Evolutionary conservation across 2,888 invertebrate genomes (phyloP).

Genomic region (Choristoneura rosaceana): DNA sequence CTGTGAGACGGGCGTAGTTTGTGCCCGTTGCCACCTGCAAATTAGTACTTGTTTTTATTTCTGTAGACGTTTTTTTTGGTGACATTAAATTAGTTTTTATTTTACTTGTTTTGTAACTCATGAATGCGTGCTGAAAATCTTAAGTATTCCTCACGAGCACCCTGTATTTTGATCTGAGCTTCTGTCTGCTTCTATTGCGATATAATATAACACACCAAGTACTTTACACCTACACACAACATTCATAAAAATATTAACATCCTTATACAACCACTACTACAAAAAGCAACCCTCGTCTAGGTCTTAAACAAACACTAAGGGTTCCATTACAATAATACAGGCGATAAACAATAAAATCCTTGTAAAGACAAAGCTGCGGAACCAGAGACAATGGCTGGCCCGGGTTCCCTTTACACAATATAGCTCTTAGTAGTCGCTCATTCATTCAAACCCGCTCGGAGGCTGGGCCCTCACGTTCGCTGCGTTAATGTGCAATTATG

Average conservation of each 20-base stretch:
- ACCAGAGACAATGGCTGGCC: constrained; percentile 55
- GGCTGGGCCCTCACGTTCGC: not conserved
- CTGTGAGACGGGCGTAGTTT: no score
- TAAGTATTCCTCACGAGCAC: no score
- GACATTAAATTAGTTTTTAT: no score
- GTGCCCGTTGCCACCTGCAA: no score
- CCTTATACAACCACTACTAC: not conserved
- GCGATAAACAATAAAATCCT: constrained; percentile 41
- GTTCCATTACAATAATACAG: constrained; percentile 39
- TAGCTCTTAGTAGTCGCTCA: constrained; percentile 50
- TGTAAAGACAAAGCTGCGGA: constrained; percentile 49
- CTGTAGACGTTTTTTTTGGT: no score
- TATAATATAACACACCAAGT: no score
- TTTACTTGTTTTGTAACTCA: no score
- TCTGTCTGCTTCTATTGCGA: no score
- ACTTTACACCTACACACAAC: not conserved
- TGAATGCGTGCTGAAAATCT: no score
- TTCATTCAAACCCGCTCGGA: constrained; percentile 42
- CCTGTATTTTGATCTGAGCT: no score
- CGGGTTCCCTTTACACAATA: constrained; percentile 56
- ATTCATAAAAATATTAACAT: not conserved
- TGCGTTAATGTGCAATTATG: not conserved
- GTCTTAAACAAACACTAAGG: constrained; percentile 30
- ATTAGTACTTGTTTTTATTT: no score
- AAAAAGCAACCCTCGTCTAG: not conserved